phyloP scores from a whole-genome alignment of 2,113 vertebrate genomes.

The Sturnira hondurensis region DNA sequence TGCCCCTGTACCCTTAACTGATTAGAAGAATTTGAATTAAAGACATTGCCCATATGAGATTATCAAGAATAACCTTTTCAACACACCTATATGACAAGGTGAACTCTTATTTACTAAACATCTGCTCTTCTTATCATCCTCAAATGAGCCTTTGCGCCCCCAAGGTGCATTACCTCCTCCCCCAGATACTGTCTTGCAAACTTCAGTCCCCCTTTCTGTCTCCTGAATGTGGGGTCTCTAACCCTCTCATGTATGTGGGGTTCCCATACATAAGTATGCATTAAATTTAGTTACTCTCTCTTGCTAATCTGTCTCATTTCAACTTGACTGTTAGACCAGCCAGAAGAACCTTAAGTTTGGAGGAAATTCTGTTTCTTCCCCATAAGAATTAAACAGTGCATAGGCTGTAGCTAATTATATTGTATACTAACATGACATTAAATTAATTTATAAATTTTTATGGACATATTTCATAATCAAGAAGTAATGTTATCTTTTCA shows the following conservation, averaged over 20 bases:
- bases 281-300: not conserved
- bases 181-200: not conserved
- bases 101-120: not conserved
- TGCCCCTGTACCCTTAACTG: not conserved
- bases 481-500: not conserved
- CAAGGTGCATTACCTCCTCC: not conserved
- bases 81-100: not conserved
- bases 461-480: not conserved
- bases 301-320: not conserved
- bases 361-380: not conserved
- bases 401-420: not conserved
- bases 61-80: not conserved
- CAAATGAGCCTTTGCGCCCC: not conserved
- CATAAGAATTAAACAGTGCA: not conserved
- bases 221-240: not conserved
- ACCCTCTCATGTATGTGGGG: not conserved
- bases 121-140: not conserved
- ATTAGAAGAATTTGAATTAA: not conserved
- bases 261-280: not conserved
- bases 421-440: not conserved
- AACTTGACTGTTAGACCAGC: not conserved
- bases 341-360: not conserved
- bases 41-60: not conserved
- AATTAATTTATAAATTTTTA: not conserved
- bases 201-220: not conserved